A percentile compares a stretch with the other conserved stretches of the same genome.
phyloP scores from a whole-genome alignment of 2,113 vertebrate species.

The Pseudopipra pipra region DNA sequence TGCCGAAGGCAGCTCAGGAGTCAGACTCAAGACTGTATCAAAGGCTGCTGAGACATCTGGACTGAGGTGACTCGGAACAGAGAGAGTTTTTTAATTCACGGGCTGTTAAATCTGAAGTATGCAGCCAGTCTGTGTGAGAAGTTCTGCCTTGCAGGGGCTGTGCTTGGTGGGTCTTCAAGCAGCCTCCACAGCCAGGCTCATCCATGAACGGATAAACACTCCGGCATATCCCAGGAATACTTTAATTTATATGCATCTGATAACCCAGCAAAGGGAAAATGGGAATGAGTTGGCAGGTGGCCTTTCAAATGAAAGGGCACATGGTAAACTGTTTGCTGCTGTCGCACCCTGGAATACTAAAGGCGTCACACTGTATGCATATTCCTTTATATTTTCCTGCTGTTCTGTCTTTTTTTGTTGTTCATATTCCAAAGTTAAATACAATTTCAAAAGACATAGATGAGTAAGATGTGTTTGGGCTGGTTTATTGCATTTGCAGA shows the following conservation, averaged over 20 bases:
- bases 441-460: not conserved
- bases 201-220: not conserved
- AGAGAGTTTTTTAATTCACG: fast-evolving
- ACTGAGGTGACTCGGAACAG: fast-evolving
- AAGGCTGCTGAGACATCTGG: not conserved
- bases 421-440: not conserved
- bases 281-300: slow-evolving; percentile 62
- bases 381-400: not conserved
- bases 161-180: not conserved
- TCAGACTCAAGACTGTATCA: fast-evolving
- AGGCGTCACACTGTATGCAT: not conserved
- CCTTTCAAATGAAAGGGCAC: slow-evolving; percentile 68
- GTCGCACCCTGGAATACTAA: slow-evolving; percentile 46
- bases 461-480: not conserved
- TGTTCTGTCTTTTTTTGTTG: not conserved
- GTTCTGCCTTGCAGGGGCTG: not conserved
- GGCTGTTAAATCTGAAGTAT: not conserved
- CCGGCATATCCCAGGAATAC: not conserved
- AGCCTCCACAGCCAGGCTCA: not conserved
- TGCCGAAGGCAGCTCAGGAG: not conserved
- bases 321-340: slow-evolving; percentile 34
- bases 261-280: not conserved
- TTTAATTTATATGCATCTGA: slow-evolving; percentile 55
- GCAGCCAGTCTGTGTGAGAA: fast-evolving
- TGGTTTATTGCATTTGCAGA: not conserved